Evolutionary conservation across 2,888 invertebrate genomes (phyloP).

Genomic region (Cheilosia variabilis): DNA sequence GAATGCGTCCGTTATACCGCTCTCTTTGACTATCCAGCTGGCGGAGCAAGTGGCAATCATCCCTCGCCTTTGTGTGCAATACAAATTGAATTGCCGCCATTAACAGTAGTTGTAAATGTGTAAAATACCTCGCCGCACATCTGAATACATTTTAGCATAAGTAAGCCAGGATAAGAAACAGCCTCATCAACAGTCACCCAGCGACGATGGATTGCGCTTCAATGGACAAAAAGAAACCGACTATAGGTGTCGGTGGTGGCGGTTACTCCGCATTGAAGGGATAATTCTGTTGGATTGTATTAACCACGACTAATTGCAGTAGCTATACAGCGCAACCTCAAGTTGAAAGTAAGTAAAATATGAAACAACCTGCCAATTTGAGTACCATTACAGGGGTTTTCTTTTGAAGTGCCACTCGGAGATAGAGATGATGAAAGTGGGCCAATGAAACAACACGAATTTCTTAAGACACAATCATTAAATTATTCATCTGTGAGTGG

Average conservation of each 20-base stretch:
- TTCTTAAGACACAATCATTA: neutral
- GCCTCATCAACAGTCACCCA: neutral
- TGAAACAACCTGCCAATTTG: constrained; percentile 16
- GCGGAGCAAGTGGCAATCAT: constrained; percentile 20
- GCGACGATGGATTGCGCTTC: constrained; percentile 8
- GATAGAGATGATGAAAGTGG: neutral
- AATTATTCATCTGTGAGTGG: neutral
- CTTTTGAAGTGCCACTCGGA: constrained; percentile 24
- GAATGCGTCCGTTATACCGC: constrained; percentile 26
- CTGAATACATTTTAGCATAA: constrained; percentile 7
- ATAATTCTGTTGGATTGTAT: constrained; percentile 40
- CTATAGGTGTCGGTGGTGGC: neutral
- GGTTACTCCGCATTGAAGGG: constrained; percentile 18
- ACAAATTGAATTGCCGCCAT: constrained; percentile 44
- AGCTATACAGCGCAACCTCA: neutral
- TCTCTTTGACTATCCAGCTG: constrained; percentile 23
- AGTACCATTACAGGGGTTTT: constrained; percentile 20
- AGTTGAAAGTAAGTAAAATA: constrained; percentile 26
- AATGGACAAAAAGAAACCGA: constrained; percentile 18
- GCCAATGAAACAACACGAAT: neutral
- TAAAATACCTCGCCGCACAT: neutral
- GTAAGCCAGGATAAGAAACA: constrained; percentile 20
- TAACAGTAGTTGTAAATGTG: constrained; percentile 8
- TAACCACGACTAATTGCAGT: constrained; percentile 53
- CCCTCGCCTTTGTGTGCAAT: constrained; percentile 21